These are phyloP conservation scores for Heterotilapia buettikoferi DNA, from an alignment of 2,113 vertebrate species.

Conservation along the genomic window DNA sequence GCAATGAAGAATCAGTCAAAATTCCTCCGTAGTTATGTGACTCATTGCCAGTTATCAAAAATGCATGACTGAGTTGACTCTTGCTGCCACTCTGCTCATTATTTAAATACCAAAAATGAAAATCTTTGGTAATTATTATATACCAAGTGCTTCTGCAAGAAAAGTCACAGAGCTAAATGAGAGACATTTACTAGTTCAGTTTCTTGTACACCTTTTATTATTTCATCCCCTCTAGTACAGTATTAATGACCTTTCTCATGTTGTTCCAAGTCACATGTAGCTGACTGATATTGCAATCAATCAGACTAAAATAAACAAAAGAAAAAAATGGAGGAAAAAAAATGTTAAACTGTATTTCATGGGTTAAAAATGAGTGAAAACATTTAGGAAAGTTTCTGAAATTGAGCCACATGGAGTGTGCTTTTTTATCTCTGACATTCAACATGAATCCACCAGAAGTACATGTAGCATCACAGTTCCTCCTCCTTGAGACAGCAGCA, in stretches of 20 bases:
- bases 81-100: not conserved
- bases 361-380: accelerated
- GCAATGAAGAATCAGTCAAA: not conserved
- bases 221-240: accelerated
- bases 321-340: too few relatives aligned
- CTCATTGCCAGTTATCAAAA: not conserved
- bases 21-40: not conserved
- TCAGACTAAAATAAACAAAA: accelerated
- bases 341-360: too few relatives aligned
- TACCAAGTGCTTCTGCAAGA: not conserved
- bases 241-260: not conserved
- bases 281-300: not conserved
- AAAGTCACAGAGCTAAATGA: accelerated
- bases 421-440: not conserved
- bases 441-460: not conserved
- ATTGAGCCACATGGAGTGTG: not conserved
- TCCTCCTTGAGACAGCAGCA: not conserved
- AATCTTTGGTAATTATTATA: not conserved
- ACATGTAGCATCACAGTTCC: accelerated
- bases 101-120: not conserved
- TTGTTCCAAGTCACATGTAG: accelerated
- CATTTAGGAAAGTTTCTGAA: not conserved
- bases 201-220: not conserved
- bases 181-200: accelerated
- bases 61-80: not conserved